These are phyloP conservation scores for Lagorchestes hirsutus DNA, from an alignment of 2,797 vertebrate genomes.

Conservation along the genomic window DNA sequence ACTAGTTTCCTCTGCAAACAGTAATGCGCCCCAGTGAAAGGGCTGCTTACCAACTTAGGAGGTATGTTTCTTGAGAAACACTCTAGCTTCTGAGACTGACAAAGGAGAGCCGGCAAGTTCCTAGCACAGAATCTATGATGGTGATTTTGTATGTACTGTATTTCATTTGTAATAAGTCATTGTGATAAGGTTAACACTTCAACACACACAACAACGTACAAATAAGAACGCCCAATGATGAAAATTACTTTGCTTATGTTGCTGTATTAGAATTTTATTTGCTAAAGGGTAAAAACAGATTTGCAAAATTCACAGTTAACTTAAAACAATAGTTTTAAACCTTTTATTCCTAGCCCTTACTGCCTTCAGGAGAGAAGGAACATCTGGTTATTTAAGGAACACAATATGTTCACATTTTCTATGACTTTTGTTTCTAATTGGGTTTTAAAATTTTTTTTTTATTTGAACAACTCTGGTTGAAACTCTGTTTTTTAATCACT, in stretches of 20 bases:
- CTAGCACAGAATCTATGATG: conserved; percentile 80
- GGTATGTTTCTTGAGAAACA: conserved; percentile 75
- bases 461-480: conserved; percentile 87
- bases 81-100: conserved; percentile 78
- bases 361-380: conserved; percentile 91
- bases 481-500: conserved; percentile 88
- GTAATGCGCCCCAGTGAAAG: conserved; percentile 58
- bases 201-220: conserved; percentile 76
- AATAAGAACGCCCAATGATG: conserved; percentile 84
- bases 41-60: conserved; percentile 69
- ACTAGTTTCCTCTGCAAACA: conserved; percentile 58
- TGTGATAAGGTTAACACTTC: conserved; percentile 86
- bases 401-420: conserved; percentile 93
- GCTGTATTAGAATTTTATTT: conserved; percentile 90
- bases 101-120: conserved; percentile 82
- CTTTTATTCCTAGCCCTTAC: conserved; percentile 89
- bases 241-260: conserved; percentile 89
- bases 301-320: conserved; percentile 90
- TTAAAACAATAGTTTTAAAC: conserved; percentile 91
- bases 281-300: conserved; percentile 90
- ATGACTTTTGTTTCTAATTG: conserved; percentile 94
- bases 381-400: conserved; percentile 94
- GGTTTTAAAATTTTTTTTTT: conserved; percentile 87
- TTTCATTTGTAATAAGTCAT: conserved; percentile 86
- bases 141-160: conserved; percentile 75